A percentile compares a stretch with the other conserved stretches of the same genome.
Conservation (phyloP, 2,797 vertebrate genomes). For the Halcyon smyrnensis region DNA sequence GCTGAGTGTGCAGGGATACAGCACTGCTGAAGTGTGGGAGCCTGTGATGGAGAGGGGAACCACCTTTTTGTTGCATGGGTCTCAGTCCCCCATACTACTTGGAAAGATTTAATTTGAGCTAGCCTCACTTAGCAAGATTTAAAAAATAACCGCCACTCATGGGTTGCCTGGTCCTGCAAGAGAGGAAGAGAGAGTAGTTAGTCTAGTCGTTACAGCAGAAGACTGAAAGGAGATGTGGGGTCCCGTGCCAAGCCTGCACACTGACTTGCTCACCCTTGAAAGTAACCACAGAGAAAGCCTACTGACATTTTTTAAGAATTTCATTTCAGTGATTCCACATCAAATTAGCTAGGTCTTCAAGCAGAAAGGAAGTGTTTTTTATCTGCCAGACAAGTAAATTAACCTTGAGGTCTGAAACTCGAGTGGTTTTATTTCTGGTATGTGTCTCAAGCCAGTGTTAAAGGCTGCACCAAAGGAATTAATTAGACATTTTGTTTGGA, state of each 20-base stretch:
- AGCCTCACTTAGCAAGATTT: background rate
- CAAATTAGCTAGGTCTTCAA: background rate
- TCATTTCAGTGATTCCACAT: background rate
- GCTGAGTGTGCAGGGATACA: background rate
- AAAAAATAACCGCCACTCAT: background rate
- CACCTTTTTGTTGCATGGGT: background rate
- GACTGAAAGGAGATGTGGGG: background rate
- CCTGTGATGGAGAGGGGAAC: background rate
- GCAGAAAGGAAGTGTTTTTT: background rate
- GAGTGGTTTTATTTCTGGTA: conserved; percentile 18
- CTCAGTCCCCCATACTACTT: background rate
- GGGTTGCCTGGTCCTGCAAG: background rate
- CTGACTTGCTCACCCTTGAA: background rate
- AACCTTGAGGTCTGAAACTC: conserved; percentile 8
- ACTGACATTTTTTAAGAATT: background rate
- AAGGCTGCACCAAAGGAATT: background rate
- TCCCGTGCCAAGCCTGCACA: background rate
- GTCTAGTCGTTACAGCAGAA: background rate
- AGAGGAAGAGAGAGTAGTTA: background rate
- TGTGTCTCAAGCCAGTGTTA: background rate
- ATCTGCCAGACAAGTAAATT: background rate
- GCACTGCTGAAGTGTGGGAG: rapidly evolving
- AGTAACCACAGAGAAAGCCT: background rate
- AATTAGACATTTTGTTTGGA: background rate
- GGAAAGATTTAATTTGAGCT: background rate